These are phyloP conservation scores for Sipha maydis DNA, from an alignment of 2,888 invertebrate genomes.

Conservation along the genomic window DNA sequence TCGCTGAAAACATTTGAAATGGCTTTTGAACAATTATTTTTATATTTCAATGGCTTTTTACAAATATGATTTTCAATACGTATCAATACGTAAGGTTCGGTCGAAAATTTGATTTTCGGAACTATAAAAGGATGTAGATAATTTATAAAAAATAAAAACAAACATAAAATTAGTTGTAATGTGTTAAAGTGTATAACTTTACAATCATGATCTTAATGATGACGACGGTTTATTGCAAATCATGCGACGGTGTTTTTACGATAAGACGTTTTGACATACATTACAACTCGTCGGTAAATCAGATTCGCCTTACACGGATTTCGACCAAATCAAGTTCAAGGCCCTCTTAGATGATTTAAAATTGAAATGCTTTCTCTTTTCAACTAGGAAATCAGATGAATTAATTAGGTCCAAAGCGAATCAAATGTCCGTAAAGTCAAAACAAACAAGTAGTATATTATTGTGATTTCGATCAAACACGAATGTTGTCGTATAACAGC, in stretches of 20 bases:
- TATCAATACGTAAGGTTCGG: not conserved
- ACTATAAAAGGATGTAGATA: not conserved
- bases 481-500: too few species aligned
- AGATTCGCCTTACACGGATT: slow-evolving; percentile 13
- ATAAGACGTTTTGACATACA: slow-evolving; percentile 36
- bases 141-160: not conserved
- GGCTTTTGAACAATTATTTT: not conserved
- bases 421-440: not conserved
- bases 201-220: not conserved
- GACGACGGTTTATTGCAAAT: not conserved
- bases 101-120: not conserved
- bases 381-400: not conserved
- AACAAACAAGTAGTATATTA: not conserved
- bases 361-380: slow-evolving; percentile 39
- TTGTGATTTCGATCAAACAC: not conserved
- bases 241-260: not conserved
- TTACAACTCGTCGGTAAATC: slow-evolving; percentile 5
- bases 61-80: not conserved
- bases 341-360: not conserved
- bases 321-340: slow-evolving; percentile 56
- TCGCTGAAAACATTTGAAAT: too few species aligned
- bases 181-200: not conserved
- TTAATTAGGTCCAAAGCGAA: not conserved
- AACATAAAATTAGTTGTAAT: not conserved
- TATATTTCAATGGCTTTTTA: not conserved